Evolutionary conservation across 2,888 invertebrate species (phyloP).

Genomic region (Amaurobius ferox): DNA sequence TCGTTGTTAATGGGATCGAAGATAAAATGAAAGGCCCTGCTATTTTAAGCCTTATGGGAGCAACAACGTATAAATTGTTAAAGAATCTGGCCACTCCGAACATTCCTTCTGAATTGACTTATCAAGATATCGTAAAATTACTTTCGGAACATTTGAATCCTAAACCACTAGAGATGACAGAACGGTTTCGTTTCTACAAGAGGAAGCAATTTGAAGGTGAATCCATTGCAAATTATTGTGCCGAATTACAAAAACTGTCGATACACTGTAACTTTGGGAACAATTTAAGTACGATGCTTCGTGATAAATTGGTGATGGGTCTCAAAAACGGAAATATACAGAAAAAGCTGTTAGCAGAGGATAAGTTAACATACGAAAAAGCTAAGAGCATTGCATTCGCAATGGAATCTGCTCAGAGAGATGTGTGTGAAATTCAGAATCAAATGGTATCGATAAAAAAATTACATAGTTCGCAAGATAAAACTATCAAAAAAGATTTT

Average conservation of each 20-base stretch:
- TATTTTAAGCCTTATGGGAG: conserved; percentile 48
- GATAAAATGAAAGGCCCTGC: conserved; percentile 41
- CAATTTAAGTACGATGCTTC: conserved; percentile 51
- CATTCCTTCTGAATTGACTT: conserved; percentile 43
- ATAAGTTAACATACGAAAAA: conserved; percentile 55
- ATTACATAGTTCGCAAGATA: conserved; percentile 35
- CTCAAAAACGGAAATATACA: conserved; percentile 51
- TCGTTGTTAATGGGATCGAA: conserved; percentile 48
- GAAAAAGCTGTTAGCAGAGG: conserved; percentile 54
- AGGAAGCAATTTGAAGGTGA: conserved; percentile 53
- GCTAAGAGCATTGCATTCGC: conserved; percentile 54
- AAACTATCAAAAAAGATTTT: conserved; percentile 45
- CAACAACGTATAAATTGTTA: conserved; percentile 47
- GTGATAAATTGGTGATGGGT: conserved; percentile 54
- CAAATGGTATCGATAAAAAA: conserved; percentile 47
- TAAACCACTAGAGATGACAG: conserved; percentile 50
- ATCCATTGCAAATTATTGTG: conserved; percentile 49
- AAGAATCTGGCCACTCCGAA: conserved; percentile 48
- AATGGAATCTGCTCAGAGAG: conserved; percentile 54
- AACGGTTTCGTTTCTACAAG: conserved; percentile 20
- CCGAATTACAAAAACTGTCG: conserved; percentile 50
- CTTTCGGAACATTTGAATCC: conserved; percentile 51
- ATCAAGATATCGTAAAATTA: conserved; percentile 49
- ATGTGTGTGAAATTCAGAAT: conserved; percentile 54
- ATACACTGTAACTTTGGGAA: conserved; percentile 49